Conservation (phyloP, 1,140 invertebrate species). For the Hyles euphorbiae region DNA sequence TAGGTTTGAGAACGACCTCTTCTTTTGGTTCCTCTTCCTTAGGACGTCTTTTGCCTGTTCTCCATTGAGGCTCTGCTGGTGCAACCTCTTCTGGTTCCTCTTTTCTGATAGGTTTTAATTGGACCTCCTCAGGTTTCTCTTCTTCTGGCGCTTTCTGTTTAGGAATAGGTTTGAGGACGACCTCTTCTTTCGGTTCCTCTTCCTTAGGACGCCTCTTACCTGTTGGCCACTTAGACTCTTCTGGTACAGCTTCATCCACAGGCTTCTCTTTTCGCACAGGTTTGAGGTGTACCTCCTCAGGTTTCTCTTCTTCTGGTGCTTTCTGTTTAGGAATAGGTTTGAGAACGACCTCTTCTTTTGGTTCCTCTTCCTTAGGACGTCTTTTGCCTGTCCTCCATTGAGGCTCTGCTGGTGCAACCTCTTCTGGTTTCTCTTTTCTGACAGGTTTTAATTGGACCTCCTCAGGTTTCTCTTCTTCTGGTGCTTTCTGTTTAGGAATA, state of each 20-base stretch:
- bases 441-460: slow-evolving; percentile 9
- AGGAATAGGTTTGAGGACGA: slow-evolving; percentile 44
- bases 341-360: slow-evolving; percentile 19
- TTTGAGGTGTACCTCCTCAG: slow-evolving; percentile 25
- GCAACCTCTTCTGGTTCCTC: slow-evolving; percentile 45
- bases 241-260: slow-evolving; percentile 17
- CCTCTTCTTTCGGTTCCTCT: slow-evolving; percentile 31
- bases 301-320: slow-evolving; percentile 21
- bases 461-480: slow-evolving; percentile 15
- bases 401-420: neutral
- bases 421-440: slow-evolving; percentile 30
- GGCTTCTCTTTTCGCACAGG: slow-evolving; percentile 22
- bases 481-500: slow-evolving; percentile 21
- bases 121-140: slow-evolving; percentile 21
- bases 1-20: slow-evolving; percentile 34
- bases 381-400: slow-evolving; percentile 21
- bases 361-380: slow-evolving; percentile 46
- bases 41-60: slow-evolving; percentile 46
- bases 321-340: slow-evolving; percentile 24
- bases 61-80: slow-evolving; percentile 61
- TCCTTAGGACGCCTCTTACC: slow-evolving; percentile 31
- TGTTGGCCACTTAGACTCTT: slow-evolving; percentile 26
- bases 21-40: slow-evolving; percentile 58
- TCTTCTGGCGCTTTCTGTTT: slow-evolving; percentile 9
- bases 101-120: slow-evolving; percentile 58